Base-by-base conservation (phyloP, 92 coral and sea anemone genomes). In the Paragorgia papillata region DNA sequence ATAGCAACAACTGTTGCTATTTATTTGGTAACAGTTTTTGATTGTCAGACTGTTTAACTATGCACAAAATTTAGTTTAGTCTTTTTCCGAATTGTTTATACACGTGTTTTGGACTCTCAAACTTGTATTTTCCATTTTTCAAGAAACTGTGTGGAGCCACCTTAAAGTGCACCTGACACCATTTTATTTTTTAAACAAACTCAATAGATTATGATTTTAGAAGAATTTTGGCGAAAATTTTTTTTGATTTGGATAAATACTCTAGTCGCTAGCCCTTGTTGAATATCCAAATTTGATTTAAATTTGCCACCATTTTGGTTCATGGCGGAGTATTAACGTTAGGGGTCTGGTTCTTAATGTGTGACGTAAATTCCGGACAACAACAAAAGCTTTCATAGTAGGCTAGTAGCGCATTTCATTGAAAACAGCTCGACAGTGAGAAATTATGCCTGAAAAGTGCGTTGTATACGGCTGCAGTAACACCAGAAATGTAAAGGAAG, bases 331-430 rank as follows among this genome's bases (percentile, higher is more conserved):
- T 28, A 32, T 28, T 61, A 3, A 25, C 29, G 62, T 56, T 56
- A 56, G 62, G 26, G 27, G 62, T 56, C 67, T 28, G 67, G 67
- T 28, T 3, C 15, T 18, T 7, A 25, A 32, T 61, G 39, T 61
- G 67, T n/a, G n/a, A 12, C 67, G 67, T 61, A 61, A 61, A 61
- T 61, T 61, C 67, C 67, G 67, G 67, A 61, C 67, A 61, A 61
- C 67, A 3, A 61, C 67, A 61, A 28, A 61, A 32, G 67, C 67
- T 28, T 32, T 37, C 43, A 37, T 37, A 37, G 24, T 56, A 20
- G 13, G 27, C 27, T 56, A 56, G 13, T 56, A 7, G 62, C 62
- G 27, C 13, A 56, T 7, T 56, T 56, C 26, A 8, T 22, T 20
- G 27, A 4, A 7, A 8, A 56, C 62, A 7, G 25, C 7, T 20